A percentile compares a stretch with the other conserved stretches of the same genome.
These are phyloP conservation scores for Euplagia quadripunctaria DNA, from an alignment of 2,888 invertebrate genomes.

Conservation along the genomic window DNA sequence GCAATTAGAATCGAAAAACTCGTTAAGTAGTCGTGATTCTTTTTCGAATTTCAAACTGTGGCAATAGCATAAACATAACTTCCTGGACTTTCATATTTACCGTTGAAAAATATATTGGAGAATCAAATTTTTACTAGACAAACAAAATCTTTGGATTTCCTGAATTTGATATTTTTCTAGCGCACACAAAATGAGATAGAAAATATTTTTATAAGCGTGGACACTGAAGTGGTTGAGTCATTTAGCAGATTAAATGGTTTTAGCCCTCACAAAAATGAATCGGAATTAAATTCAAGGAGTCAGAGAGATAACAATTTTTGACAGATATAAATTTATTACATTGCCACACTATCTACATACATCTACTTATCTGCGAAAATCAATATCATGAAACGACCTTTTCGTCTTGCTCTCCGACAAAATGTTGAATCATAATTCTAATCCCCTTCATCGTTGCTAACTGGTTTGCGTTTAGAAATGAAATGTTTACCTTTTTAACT, in stretches of 20 bases:
- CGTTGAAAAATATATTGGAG: neutral
- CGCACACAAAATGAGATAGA: neutral
- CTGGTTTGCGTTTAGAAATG: neutral
- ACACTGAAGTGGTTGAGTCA: neutral
- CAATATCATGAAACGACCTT: conserved; percentile 5
- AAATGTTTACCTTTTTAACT: neutral
- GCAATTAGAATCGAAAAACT: neutral
- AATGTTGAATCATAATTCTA: conserved; percentile 8
- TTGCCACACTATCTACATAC: neutral
- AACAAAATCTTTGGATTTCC: neutral
- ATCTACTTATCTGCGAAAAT: neutral
- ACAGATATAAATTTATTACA: conserved; percentile 4
- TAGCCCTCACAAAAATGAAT: neutral
- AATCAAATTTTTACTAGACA: neutral
- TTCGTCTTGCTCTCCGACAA: neutral
- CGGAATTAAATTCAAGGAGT: neutral
- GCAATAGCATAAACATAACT: neutral
- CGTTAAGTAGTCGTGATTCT: neutral
- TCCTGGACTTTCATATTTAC: too few relatives aligned
- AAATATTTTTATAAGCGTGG: neutral
- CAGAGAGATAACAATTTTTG: neutral
- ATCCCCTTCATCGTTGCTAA: conserved; percentile 12
- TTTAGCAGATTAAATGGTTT: neutral
- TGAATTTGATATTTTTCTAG: neutral
- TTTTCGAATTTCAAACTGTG: neutral